phyloP scores from a whole-genome alignment of 2,113 vertebrate species.

The Cyphomyrus discorhynchus region DNA sequence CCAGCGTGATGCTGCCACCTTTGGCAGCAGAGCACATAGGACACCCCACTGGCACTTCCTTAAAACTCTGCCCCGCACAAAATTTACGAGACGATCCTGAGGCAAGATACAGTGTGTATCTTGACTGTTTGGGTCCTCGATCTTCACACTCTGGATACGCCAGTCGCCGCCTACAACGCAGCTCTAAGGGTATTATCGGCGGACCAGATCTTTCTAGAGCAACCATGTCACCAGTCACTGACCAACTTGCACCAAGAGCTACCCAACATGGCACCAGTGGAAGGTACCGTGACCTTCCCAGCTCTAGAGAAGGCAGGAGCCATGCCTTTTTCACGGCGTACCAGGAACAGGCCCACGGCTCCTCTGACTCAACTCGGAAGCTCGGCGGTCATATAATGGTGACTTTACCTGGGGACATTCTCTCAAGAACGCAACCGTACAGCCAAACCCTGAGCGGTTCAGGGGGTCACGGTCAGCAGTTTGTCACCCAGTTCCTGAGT shows the following conservation, averaged over 20 bases:
- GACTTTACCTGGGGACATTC: conserved; percentile 42
- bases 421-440: conserved; percentile 50
- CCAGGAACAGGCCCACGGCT: conserved; percentile 65
- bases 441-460: conserved; percentile 38
- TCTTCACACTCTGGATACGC: conserved; percentile 64
- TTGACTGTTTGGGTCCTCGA: conserved; percentile 60
- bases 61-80: conserved; percentile 67
- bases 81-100: conserved; percentile 61
- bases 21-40: conserved; percentile 53
- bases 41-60: conserved; percentile 56
- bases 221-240: conserved; percentile 63
- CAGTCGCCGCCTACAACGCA: conserved; percentile 59
- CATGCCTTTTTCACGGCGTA: conserved; percentile 58
- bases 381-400: conserved; percentile 56
- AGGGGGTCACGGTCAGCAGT: conserved; percentile 56
- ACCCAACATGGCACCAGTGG: conserved; percentile 61
- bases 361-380: conserved; percentile 47
- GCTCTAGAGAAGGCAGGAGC: conserved; percentile 58
- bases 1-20: conserved; percentile 58
- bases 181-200: conserved; percentile 62
- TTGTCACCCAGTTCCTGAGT: conserved; percentile 58
- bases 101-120: conserved; percentile 58
- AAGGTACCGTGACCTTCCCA: conserved; percentile 60
- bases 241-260: conserved; percentile 54
- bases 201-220: conserved; percentile 60